phyloP scores from a whole-genome alignment of 2,797 vertebrate genomes.

The Apodemus agrarius region DNA sequence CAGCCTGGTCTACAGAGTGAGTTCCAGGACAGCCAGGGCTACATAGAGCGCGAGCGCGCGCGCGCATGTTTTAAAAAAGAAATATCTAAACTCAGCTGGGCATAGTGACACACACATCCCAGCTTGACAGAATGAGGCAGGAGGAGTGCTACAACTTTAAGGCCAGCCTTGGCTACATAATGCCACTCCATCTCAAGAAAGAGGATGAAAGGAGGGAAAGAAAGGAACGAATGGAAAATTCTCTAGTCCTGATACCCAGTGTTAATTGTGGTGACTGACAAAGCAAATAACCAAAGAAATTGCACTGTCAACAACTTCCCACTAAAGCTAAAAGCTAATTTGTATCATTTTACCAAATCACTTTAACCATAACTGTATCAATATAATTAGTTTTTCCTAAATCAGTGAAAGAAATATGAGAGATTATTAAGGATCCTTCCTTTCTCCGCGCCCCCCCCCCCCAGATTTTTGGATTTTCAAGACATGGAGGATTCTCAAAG shows the following conservation, averaged over 20 bases:
- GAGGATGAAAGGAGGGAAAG: neutral
- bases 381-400: constrained; percentile 51
- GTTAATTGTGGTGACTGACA: constrained; percentile 14
- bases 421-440: neutral
- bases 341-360: constrained; percentile 26
- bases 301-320: constrained; percentile 2
- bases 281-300: constrained; percentile 46
- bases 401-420: constrained; percentile 9
- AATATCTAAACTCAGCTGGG: too few species aligned
- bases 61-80: too few species aligned
- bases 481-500: too few species aligned
- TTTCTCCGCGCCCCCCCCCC: too few species aligned
- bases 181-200: neutral
- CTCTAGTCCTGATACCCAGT: neutral
- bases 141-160: too few species aligned
- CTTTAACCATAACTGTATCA: constrained; percentile 29
- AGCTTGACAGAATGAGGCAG: too few species aligned
- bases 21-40: too few species aligned
- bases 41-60: too few species aligned
- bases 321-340: constrained; percentile 59
- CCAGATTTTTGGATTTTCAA: neutral
- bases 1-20: too few species aligned
- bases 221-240: neutral
- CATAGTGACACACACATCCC: too few species aligned
- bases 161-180: neutral